Base-by-base conservation (phyloP, 2,797 vertebrate species). In the Channa striata region DNA sequence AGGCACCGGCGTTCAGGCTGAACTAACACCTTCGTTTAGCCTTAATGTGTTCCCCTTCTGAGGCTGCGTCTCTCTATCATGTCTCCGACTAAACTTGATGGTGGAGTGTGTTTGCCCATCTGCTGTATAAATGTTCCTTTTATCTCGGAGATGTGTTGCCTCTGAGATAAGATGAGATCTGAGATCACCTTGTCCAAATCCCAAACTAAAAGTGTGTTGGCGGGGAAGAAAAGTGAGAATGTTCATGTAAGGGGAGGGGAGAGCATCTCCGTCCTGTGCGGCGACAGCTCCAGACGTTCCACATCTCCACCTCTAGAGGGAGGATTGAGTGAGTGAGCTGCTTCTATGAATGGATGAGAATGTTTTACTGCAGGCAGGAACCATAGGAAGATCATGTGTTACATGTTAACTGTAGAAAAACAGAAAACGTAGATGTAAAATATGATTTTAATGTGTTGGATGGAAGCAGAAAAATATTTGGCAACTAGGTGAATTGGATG, bases 21-120 rank as follows among this genome's bases (percentile, higher is more conserved):
- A 82, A 78, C 81, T 74, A 85, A 84, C 77, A 53, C 70, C 81
- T 78, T 65, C 34, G 50, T 85, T 85, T 72, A 74, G 78, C 71
- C 66, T 64, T 48, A 77, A 74, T 30, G 70, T 44, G 64, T 51
- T 53, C 49, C 51, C 49, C 65, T 34, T 54, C 42, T 20, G n/a
- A 65, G 67, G 61, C 57, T 65, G 66, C 49, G 68, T 67, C 34
- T 43, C 60, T 56, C 51, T 20, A 43, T 66, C 61, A 33, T 16
- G 64, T 64, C 78, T 83, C 56, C 80, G 78, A 81, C 71, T 25
- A 33, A 78, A 82, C 51, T 30, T 51, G 60, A 68, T 57, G 68
- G 33, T 59, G 54, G 39, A 78, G 72, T 44, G 49, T 39, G 68
- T 68, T 39, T 21, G 58, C 51, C 76, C 62, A 73, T 82, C 74